Evolutionary conservation across 2,888 invertebrate genomes (phyloP), one percentile per base, ranked within the genome.

Genomic region (Adela reaumurella): DNA sequence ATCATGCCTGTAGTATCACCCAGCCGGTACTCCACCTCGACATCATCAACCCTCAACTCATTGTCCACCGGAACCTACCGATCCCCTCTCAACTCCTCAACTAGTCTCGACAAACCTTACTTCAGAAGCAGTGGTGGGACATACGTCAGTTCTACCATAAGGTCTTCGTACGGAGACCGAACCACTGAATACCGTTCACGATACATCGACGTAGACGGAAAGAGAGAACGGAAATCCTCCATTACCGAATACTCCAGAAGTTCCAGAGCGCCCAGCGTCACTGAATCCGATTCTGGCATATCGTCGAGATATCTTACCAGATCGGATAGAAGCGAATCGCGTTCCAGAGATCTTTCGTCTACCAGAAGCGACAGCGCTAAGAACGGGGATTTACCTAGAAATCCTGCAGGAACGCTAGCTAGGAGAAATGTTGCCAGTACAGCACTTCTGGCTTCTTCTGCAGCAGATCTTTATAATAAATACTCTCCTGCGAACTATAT

Each of bases 401-500:
- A 54, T 14, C 48, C 53, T 4, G 18, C 43, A 14, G 43, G 43
- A 3, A 43, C 18, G 18, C 14, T 43, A 14, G 18, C 43, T 11
- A 60, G 66, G 6, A 56, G 83, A 58, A 63, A 66, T 62, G 71
- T 68, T 61, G 74, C 77, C 59, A 74, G 72, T 56, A 80, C 77
- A 5, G 77, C 77, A 29, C 74, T 80, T 24, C 62, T 81, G 59
- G 81, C 76, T 47, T 85, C 80, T 83, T 85, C 78, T 48, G 81
- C 81, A 1, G 84, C 88, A 28, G 89, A 90, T 54, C 68, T 89
- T 53, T 85, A 87, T 62, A 86, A 85, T 60, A 89, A 88, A 67
- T 90, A 90, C 62, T 89, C 89, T 41, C 88, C 89, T 46, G 81
- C 86, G 42, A 85, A 87, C 63, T 90, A 90, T 67, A 83, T 87